These are phyloP conservation scores for Phrynosoma blainvillii DNA, from an alignment of 2,113 vertebrate species.

Conservation along the genomic window DNA sequence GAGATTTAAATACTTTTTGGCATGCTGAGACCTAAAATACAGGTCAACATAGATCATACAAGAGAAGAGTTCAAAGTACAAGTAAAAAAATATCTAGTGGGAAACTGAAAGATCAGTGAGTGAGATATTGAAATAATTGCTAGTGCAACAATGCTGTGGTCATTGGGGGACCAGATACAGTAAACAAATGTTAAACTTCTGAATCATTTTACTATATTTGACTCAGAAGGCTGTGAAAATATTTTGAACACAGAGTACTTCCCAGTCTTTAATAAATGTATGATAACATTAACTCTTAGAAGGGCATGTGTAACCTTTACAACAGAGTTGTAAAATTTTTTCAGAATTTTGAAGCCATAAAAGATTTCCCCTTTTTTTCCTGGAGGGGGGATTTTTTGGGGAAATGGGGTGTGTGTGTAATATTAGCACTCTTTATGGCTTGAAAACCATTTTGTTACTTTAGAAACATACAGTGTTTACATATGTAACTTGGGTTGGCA, in stretches of 20 bases:
- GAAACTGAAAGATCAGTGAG: background rate
- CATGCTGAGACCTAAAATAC: background rate
- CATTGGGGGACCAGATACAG: background rate
- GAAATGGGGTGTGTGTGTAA: too few species aligned
- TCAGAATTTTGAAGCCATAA: too few species aligned
- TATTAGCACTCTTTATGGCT: too few species aligned
- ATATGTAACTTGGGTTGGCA: too few species aligned
- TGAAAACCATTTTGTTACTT: too few species aligned
- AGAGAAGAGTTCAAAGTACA: background rate
- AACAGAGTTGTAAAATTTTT: background rate
- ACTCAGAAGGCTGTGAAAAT: background rate
- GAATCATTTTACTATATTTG: background rate
- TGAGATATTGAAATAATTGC: background rate
- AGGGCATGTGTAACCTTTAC: background rate
- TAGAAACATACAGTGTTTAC: too few species aligned
- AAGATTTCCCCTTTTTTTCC: too few species aligned
- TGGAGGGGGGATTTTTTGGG: too few species aligned
- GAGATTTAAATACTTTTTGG: background rate
- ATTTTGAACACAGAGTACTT: background rate
- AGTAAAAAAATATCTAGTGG: background rate
- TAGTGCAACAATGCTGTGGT: background rate
- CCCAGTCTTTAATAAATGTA: background rate
- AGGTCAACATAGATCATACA: background rate
- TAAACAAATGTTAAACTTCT: background rate
- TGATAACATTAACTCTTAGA: background rate